Evolutionary conservation across 35 echinoderm and acorn worm species (phyloP).

Genomic region (Heliocidaris tuberculata): DNA sequence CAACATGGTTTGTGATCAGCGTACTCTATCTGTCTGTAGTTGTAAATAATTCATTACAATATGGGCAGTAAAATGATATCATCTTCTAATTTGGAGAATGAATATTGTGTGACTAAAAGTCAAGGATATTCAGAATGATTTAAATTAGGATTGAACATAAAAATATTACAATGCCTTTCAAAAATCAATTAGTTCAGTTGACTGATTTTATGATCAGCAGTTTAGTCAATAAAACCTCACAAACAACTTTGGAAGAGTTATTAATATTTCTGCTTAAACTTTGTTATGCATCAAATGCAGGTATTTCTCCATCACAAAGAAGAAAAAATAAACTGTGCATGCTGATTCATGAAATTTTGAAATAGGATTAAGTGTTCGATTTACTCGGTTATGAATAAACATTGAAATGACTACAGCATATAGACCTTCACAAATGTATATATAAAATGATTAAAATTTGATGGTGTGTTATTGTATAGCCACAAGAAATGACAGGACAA

Average conservation of each 20-base stretch:
- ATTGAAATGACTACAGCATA: no score
- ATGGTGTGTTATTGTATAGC: no score
- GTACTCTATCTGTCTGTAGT: not conserved
- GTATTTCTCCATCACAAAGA: not conserved
- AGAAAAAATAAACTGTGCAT: not conserved
- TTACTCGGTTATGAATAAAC: no score
- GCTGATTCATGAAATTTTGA: not conserved
- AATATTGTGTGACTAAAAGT: not conserved
- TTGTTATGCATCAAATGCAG: no score
- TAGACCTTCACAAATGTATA: no score
- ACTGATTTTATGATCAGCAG: not conserved
- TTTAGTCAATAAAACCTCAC: not conserved
- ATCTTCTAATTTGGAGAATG: not conserved
- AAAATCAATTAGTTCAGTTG: not conserved
- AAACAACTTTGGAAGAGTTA: not conserved
- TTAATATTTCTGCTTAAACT: no score
- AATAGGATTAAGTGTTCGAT: no score
- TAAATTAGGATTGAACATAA: not conserved
- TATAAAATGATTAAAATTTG: no score
- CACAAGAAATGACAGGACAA: no score
- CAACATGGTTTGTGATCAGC: not conserved
- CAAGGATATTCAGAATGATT: not conserved
- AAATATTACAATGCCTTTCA: not conserved
- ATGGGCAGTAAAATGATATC: not conserved
- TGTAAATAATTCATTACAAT: not conserved